phyloP scores from a whole-genome alignment of 1,140 invertebrate genomes.

The Ceratoteleas bidentatus region DNA sequence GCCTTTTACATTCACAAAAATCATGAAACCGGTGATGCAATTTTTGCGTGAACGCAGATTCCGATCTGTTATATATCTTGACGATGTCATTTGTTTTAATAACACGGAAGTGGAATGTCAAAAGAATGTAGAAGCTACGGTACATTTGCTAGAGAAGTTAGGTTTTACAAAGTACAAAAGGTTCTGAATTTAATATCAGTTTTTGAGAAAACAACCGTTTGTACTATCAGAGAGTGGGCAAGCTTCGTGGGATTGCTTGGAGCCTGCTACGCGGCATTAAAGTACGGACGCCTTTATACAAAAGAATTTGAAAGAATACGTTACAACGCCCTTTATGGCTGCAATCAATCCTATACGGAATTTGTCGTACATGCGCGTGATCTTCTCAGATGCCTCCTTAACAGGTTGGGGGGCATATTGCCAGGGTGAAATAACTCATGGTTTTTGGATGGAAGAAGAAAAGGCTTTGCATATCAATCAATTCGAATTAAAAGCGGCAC shows the following conservation, averaged over 20 bases:
- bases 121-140: not conserved
- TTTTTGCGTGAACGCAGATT: not conserved
- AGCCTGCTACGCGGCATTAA: not conserved
- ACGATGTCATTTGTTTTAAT: not conserved
- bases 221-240: constrained; percentile 6
- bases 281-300: constrained; percentile 4
- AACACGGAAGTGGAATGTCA: not conserved
- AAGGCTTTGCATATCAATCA: not conserved
- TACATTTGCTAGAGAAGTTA: not conserved
- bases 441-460: not conserved
- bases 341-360: not conserved
- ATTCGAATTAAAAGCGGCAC: not conserved
- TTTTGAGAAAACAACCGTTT: not conserved
- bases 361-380: not conserved
- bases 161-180: constrained; percentile 18
- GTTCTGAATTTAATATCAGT: not conserved
- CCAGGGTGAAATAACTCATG: not conserved
- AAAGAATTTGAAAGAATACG: constrained; percentile 6
- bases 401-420: not conserved
- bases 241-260: constrained; percentile 11
- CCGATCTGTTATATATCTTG: constrained; percentile 12
- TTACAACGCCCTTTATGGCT: not conserved
- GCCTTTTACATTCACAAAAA: constrained; percentile 61
- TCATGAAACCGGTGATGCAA: constrained; percentile 15
- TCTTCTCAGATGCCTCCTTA: not conserved